Conservation (phyloP, 2,888 invertebrate genomes). For the Drosophila heteroneura region DNA sequence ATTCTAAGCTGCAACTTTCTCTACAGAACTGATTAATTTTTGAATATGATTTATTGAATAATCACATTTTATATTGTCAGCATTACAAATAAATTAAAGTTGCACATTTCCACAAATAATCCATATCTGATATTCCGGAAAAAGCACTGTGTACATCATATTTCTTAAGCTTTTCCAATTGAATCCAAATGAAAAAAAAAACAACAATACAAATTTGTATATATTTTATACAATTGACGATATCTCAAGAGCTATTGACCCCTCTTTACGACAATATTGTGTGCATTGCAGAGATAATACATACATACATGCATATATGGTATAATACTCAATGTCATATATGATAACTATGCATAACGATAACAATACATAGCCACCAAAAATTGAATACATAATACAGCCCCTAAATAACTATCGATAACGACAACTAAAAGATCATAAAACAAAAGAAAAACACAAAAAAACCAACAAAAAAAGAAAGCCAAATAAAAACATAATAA, state of each 20-base stretch:
- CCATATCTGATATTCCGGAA: background rate
- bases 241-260: constrained; percentile 15
- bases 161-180: background rate
- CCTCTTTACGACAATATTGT: constrained; percentile 2
- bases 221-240: background rate
- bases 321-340: constrained; percentile 17
- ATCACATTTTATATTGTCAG: background rate
- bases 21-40: background rate
- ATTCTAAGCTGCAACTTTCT: background rate
- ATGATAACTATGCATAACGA: constrained; percentile 49
- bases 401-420: constrained; percentile 68
- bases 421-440: constrained; percentile 41
- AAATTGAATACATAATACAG: constrained; percentile 64
- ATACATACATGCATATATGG: constrained; percentile 5
- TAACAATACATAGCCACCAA: constrained; percentile 46
- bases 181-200: background rate
- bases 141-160: background rate
- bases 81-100: background rate
- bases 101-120: background rate
- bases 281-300: constrained; percentile 4
- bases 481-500: constrained; percentile 72
- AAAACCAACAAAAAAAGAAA: constrained; percentile 17
- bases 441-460: background rate
- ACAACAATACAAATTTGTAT: background rate
- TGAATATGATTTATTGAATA: background rate